Evolutionary conservation across 1,140 invertebrate genomes (phyloP), one percentile per base, ranked within the genome.

Genomic region (Zaprionus tsacasi): DNA sequence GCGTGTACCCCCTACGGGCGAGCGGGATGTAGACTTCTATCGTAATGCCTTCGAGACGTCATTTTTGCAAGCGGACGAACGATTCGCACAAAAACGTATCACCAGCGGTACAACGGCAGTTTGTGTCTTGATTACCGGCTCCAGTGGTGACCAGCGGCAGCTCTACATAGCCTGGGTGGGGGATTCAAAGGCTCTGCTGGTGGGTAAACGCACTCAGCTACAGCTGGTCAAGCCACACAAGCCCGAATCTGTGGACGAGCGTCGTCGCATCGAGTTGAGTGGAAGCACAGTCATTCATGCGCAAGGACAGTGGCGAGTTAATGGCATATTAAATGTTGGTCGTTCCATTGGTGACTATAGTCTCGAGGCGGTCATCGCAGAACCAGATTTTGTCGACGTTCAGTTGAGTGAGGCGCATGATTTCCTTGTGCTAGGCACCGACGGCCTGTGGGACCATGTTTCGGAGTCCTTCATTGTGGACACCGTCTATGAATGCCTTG

Each of bases 361-460:
- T n/a, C 61, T 92, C 2, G 69, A 81, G 12, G 93, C 97, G 96
- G 95, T 99, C 55, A 97, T 95, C 50, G 95, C 95, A 15, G 96
- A 97, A 66, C 98, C 98, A 1, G 98, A 99, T 87, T 94, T 98
- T 15, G 94, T 93, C 1, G 94, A 94, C 54, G 93, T 98, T 68
- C 93, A 94, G 45, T 92, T 99, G 38, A 91, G 55, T 48, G 96
- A 97, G 75, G 94, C 94, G 13, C 98, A 99, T 91, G 98, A 99
- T 92, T 99, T 99, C 92, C 91, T 99, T 5, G 95, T 99, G 50
- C 92, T 99, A 35, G 98, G 96, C 7, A 98, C 97, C 93, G 98
- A 99, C 93, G 98, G 98, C 2, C 93, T 99, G 10, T 99, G 97
- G 96, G 98, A 99, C 93, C 95, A 95, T 71, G 93, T 98, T 21